phyloP scores from a whole-genome alignment of 2,888 invertebrate species.

The Lasiommata megera region DNA sequence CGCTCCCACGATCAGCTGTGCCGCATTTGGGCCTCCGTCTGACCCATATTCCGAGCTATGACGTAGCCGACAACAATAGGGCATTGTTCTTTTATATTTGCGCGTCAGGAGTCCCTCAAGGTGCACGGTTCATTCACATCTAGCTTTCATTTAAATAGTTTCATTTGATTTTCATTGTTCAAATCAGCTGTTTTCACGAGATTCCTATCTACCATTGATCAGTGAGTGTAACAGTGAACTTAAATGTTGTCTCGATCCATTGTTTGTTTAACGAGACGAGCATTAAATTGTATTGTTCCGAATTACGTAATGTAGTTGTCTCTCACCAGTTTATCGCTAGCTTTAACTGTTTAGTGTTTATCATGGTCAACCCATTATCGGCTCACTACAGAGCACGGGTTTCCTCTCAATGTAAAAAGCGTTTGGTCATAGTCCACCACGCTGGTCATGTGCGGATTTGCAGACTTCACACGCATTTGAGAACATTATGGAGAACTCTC shows the following conservation, averaged over 20 bases:
- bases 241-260: constrained; percentile 54
- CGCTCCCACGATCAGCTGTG: constrained; percentile 73
- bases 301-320: constrained; percentile 47
- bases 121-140: constrained; percentile 74
- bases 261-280: constrained; percentile 47
- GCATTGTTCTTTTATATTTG: constrained; percentile 80
- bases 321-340: constrained; percentile 31
- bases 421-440: too few species aligned
- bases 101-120: constrained; percentile 75
- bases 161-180: constrained; percentile 76
- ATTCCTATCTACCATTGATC: constrained; percentile 67
- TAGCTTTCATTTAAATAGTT: constrained; percentile 68
- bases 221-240: constrained; percentile 66
- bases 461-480: too few species aligned
- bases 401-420: too few species aligned
- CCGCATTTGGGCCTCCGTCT: constrained; percentile 70
- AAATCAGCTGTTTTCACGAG: constrained; percentile 73
- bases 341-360: constrained; percentile 24
- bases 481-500: too few species aligned
- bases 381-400: too few species aligned
- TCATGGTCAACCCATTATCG: too few species aligned
- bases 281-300: constrained; percentile 63
- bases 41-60: constrained; percentile 77
- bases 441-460: too few species aligned
- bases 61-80: constrained; percentile 77